phyloP scores from a whole-genome alignment of 2,113 vertebrate genomes.

The Peucedramus taeniatus region DNA sequence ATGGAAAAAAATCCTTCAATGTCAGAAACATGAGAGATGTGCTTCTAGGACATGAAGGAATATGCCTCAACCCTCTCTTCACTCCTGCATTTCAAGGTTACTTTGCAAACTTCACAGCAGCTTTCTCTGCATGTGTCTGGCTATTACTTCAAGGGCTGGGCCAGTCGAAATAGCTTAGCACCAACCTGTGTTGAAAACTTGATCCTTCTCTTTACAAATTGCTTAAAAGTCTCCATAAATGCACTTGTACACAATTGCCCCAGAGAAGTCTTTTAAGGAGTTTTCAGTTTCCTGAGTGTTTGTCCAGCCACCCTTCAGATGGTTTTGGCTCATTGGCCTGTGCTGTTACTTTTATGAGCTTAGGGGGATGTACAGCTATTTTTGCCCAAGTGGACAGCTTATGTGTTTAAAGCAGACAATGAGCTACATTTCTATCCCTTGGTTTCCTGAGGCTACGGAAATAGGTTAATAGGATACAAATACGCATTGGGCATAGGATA shows the following conservation, averaged over 20 bases:
- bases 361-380: neutral
- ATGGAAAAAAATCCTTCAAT: neutral
- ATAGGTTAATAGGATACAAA: neutral
- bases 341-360: neutral
- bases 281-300: neutral
- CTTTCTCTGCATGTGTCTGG: neutral
- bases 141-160: neutral
- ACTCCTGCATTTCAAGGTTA: neutral
- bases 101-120: neutral
- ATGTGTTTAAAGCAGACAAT: neutral
- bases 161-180: neutral
- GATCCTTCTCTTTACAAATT: neutral
- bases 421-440: neutral
- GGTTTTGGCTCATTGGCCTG: neutral
- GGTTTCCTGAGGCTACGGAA: neutral
- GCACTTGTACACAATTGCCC: neutral
- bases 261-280: neutral
- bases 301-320: neutral
- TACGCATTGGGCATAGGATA: accelerated
- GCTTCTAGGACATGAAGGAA: neutral
- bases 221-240: neutral
- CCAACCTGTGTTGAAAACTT: neutral
- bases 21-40: neutral
- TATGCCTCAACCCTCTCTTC: neutral
- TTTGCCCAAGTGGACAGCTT: neutral